Evolutionary conservation across 2,797 vertebrate species (phyloP).

Genomic region (Coranthus polyacanthus): DNA sequence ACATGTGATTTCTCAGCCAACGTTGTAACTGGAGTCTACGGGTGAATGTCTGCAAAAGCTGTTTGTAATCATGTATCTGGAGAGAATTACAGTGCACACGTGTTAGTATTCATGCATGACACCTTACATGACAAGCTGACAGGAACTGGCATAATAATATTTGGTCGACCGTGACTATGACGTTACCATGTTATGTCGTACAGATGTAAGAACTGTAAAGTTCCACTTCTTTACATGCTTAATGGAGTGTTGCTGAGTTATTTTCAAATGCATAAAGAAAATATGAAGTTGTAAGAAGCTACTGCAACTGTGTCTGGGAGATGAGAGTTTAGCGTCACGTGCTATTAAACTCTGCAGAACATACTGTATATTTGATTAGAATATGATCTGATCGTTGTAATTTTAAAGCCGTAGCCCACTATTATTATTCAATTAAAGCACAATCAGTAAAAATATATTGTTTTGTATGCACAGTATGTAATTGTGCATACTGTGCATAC

Average conservation of each 20-base stretch:
- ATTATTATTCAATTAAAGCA: too few relatives aligned
- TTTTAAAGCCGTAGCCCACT: too few relatives aligned
- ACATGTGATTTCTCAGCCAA: constrained; percentile 57
- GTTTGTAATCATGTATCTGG: constrained; percentile 65
- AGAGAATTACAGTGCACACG: constrained; percentile 38
- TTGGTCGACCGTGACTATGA: constrained; percentile 26
- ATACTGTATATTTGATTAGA: too few relatives aligned
- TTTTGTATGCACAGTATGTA: too few relatives aligned
- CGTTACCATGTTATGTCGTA: constrained; percentile 26
- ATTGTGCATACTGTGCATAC: too few relatives aligned
- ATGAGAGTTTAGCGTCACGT: too few relatives aligned
- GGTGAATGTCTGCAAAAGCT: constrained; percentile 44
- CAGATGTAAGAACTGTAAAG: constrained; percentile 33
- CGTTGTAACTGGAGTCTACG: constrained; percentile 57
- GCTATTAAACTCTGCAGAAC: too few relatives aligned
- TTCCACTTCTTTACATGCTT: not conserved
- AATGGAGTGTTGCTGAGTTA: not conserved
- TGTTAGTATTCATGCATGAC: constrained; percentile 51
- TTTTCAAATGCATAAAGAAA: not conserved
- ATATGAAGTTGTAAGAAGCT: not conserved
- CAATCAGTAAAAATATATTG: too few relatives aligned
- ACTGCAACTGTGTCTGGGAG: not conserved
- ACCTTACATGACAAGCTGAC: constrained; percentile 57
- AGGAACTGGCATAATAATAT: constrained; percentile 28
- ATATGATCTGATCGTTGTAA: too few relatives aligned